A percentile compares a stretch with the other conserved stretches of the same genome.
phyloP scores from a whole-genome alignment of 2,797 vertebrate species.

The Gephyroberyx darwinii region DNA sequence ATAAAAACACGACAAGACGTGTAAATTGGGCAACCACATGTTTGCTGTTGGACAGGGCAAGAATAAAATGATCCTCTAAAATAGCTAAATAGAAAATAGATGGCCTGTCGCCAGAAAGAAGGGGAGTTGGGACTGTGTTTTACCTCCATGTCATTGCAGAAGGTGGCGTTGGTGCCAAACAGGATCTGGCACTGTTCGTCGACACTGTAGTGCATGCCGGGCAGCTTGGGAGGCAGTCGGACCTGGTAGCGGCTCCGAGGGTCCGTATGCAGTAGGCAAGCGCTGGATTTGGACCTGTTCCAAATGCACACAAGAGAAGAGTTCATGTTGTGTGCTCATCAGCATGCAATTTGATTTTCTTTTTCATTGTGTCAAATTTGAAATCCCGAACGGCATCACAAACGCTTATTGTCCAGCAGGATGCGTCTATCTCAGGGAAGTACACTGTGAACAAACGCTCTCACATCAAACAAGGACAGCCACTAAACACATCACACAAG shows the following conservation, averaged over 20 bases:
- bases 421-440: too few species aligned
- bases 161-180: conserved; percentile 95
- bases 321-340: neutral
- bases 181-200: conserved; percentile 97
- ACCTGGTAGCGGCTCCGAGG: conserved; percentile 85
- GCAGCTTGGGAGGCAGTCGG: conserved; percentile 92
- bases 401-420: too few species aligned
- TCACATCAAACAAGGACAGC: too few species aligned
- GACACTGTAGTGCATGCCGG: conserved; percentile 97
- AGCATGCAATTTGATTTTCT: neutral
- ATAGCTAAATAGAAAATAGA: too few species aligned
- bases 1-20: too few species aligned
- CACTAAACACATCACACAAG: too few species aligned
- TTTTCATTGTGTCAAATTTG: neutral
- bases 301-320: conserved; percentile 2
- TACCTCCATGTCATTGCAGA: conserved; percentile 98
- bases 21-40: too few species aligned
- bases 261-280: conserved; percentile 91
- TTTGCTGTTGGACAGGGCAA: too few species aligned
- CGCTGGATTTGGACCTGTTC: conserved; percentile 90
- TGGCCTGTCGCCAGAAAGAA: too few species aligned
- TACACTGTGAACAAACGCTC: too few species aligned
- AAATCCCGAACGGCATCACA: neutral
- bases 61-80: too few species aligned
- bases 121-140: neutral